Conservation (phyloP, 1,140 invertebrate species). For the Pseudomyrmex dendroicus region DNA sequence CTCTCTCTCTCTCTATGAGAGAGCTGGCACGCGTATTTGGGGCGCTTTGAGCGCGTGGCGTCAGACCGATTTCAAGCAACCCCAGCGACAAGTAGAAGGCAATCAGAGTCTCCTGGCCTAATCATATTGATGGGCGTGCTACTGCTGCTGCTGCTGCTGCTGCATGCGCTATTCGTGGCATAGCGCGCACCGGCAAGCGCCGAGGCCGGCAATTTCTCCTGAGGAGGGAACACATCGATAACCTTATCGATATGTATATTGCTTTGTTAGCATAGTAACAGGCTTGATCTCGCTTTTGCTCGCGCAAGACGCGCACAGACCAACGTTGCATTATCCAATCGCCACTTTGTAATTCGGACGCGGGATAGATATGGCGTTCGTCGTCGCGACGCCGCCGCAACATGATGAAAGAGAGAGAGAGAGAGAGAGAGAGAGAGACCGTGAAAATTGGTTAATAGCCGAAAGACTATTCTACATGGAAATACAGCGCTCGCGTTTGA, state of each 20-base stretch:
- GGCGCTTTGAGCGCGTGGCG: constrained; percentile 38
- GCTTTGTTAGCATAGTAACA: constrained; percentile 62
- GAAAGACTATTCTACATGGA: constrained; percentile 2
- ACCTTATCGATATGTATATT: constrained; percentile 61
- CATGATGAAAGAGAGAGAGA: neutral
- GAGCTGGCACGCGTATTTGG: neutral
- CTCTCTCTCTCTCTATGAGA: neutral
- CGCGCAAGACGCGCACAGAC: constrained; percentile 32
- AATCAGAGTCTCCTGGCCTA: constrained; percentile 58
- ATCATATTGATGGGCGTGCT: constrained; percentile 60
- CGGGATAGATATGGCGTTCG: constrained; percentile 1
- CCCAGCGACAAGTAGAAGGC: constrained; percentile 55
- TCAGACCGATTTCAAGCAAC: constrained; percentile 43
- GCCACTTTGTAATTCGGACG: constrained; percentile 53
- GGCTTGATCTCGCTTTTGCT: constrained; percentile 54
- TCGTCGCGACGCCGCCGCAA: neutral
- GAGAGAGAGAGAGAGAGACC: neutral
- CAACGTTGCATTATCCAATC: constrained; percentile 47
- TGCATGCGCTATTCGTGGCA: constrained; percentile 43
- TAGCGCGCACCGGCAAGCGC: constrained; percentile 39
- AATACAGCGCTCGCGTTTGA: neutral
- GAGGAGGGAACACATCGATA: constrained; percentile 54
- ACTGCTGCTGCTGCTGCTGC: no score
- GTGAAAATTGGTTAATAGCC: constrained; percentile 38
- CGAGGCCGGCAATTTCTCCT: constrained; percentile 45